Base-by-base conservation (phyloP, 64 coral and sea anemone species). In the Actinia equina region DNA sequence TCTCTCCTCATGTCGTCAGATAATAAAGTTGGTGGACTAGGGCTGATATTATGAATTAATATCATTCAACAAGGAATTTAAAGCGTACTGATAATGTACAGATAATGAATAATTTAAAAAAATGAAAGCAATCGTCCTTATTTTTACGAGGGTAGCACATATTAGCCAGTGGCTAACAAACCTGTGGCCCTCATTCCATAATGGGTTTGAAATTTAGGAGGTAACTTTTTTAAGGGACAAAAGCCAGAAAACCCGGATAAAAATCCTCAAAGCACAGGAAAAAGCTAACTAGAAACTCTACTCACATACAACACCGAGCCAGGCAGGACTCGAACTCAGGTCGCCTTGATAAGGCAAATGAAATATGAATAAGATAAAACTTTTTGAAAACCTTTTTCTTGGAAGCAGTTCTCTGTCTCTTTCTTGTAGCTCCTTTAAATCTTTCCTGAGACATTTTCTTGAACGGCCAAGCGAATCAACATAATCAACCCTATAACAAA, bases 1-100 rank as follows among this genome's bases (percentile, higher is more conserved):
- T 99, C 97, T 95, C 88, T 84, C 77, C 91, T 93, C 97, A 99
- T 99, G 53, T 99, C 97, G 51, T 99, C 97, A 64, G 97, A 99
- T 76, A 99, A 82, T 62, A 99, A 90, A 37, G 97, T 99, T 27
- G 93, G 97, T 3, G 88, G 91, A 85, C 97, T 99, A 15, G 79
- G 57, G 78, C 85, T 74, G 4, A 74, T 37, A 37, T 74, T 14
- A 41, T 26, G 62, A 23, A 65, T 23, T 65, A 65, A n/a, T 65
- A n/a, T 65, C 15, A 23, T 23, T 14, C 19, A 74, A 74, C 3
- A 89, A 54, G 20, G 4, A 89, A 2, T n/a, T 9, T 49, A 2
- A 71, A 4, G 51, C 43, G 45, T 55, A 41, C 53, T n/a, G 3
- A 45, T 6, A 1, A 37, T 43, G 46, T 44, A 59, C 17, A 65